phyloP scores from a whole-genome alignment of 2,113 vertebrate genomes.

The Neoarius graeffei region DNA sequence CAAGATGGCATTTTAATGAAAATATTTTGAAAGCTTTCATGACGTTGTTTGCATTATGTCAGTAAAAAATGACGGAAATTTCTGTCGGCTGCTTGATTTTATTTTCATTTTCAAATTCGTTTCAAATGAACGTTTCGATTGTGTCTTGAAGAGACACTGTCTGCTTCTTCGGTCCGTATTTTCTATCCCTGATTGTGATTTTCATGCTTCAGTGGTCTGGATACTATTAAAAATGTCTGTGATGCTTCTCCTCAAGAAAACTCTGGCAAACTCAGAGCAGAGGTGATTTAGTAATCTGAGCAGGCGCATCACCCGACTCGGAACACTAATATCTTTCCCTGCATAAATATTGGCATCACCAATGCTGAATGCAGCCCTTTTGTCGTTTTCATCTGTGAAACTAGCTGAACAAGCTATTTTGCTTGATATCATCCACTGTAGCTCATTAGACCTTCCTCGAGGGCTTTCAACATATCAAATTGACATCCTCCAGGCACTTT shows the following conservation, averaged over 20 bases:
- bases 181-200: not conserved
- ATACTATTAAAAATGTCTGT: not conserved
- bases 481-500: constrained; percentile 1
- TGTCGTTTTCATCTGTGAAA: not conserved
- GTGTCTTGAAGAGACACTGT: not conserved
- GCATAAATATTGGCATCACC: not conserved
- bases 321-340: not conserved
- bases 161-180: not conserved
- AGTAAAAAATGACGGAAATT: too few relatives aligned
- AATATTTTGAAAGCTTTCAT: too few relatives aligned
- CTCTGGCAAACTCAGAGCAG: not conserved
- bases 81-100: too few relatives aligned
- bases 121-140: too few relatives aligned
- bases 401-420: constrained; percentile 27
- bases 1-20: not conserved
- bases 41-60: too few relatives aligned
- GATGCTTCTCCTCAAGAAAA: not conserved
- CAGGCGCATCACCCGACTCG: not conserved
- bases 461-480: constrained; percentile 17
- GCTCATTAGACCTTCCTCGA: not conserved
- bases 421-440: not conserved
- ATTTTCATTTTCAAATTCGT: too few relatives aligned
- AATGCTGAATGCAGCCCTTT: not conserved
- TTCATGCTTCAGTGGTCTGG: not conserved
- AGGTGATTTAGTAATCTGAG: not conserved